These are phyloP conservation scores for Lontra canadensis DNA, from an alignment of 2,113 vertebrate genomes.

Conservation along the genomic window DNA sequence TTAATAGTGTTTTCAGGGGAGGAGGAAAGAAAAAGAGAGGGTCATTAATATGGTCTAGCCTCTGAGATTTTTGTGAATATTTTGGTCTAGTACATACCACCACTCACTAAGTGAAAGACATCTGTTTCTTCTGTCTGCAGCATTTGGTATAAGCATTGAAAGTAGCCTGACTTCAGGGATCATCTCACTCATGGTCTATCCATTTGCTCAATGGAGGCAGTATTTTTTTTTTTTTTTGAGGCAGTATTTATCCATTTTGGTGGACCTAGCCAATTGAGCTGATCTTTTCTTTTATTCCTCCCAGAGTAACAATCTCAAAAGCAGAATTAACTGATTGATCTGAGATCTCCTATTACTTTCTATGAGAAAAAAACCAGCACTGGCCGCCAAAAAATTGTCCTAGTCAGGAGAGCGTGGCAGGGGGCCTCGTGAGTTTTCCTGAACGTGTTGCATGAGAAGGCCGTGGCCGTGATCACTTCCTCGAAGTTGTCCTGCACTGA, in stretches of 20 bases:
- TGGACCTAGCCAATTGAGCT: not conserved
- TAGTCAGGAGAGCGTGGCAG: not conserved
- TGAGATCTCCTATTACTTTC: conserved; percentile 26
- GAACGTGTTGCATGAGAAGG: not conserved
- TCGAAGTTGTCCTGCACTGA: not conserved
- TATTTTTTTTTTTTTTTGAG: too few species aligned
- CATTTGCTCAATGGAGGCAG: not conserved
- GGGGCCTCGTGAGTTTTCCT: not conserved
- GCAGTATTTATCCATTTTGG: not conserved
- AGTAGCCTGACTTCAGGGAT: not conserved
- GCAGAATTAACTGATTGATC: not conserved
- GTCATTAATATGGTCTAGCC: conserved; percentile 56
- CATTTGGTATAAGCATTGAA: not conserved
- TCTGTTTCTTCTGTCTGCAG: conserved; percentile 56
- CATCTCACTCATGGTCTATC: not conserved
- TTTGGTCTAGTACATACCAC: conserved; percentile 50
- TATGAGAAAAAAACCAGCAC: not conserved
- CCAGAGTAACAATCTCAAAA: conserved; percentile 22
- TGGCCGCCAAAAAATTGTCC: not conserved
- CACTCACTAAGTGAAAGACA: conserved; percentile 30
- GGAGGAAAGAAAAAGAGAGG: conserved; percentile 55
- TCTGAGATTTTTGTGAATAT: conserved; percentile 65
- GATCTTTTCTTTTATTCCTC: not conserved
- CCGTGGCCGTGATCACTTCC: not conserved
- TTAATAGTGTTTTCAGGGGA: conserved; percentile 68